Evolutionary conservation across 2,113 vertebrate genomes (phyloP), one percentile per base, ranked within the genome.

Genomic region (Crotalus tigris): DNA sequence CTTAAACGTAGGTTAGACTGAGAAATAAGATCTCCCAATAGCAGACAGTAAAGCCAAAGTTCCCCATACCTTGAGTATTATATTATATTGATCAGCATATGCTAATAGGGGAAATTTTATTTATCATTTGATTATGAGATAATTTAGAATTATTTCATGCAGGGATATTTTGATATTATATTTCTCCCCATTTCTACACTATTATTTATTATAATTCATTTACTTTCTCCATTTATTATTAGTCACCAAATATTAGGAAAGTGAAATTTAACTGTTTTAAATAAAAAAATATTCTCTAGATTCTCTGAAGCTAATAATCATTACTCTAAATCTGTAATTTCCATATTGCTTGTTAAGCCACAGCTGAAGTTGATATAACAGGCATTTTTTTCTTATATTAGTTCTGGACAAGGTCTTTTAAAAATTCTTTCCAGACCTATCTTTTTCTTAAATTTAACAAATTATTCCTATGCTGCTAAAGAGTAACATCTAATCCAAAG

Each of bases 381-480:
- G 89, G 90, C 54, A 24, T 33, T 59, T 49, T 53, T 17, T 11
- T 6, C 46, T 87, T 58, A 92, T 29, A 49, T 87, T 57, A 86
- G 0, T 21, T 0, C 0, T 23, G 24, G 58, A 69, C 69, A 64
- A 58, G 15, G 53, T 57, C 53, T 81, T 85, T 54, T 85, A 26
- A 92, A 94, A 92, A 21, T 93, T 90, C 85, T 95, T 88, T 90
- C 53, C 92, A 55, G 94, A 92, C 87, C 94, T 69, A 88, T 89
- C 81, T 94, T 96, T 88, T 94, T 39, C 86, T 93, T 90, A 46
- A 69, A 69, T 89, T 91, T 91, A 75, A 93, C 49, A 93, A 91
- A 95, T 95, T 95, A 95, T 94, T 90, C 81, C 91, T 64, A n/a
- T 92, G 88, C 64, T 87, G 90, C 81, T 96, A 2, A 89, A 44